A percentile compares a stretch with the other conserved stretches of the same genome.
These are phyloP conservation scores for Synodontis membranacea DNA, from an alignment of 2,113 vertebrate species.

Conservation along the genomic window DNA sequence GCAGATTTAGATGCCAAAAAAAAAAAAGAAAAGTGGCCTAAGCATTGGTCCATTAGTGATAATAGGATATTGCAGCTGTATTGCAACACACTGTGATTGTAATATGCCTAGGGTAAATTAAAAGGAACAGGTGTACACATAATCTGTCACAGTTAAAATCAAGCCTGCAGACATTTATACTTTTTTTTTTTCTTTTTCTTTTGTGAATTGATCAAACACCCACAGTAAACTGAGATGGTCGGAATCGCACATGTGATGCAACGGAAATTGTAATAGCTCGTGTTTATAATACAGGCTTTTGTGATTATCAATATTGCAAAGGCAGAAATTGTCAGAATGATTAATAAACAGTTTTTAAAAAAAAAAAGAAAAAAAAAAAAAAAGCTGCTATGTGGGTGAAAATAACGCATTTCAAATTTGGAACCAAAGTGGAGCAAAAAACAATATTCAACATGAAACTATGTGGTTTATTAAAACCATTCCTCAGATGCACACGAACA, in stretches of 20 bases:
- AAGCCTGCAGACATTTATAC: not conserved
- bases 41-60: not conserved
- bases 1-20: not conserved
- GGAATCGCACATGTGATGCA: not conserved
- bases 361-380: too few species aligned
- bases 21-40: not conserved
- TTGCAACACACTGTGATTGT: constrained; percentile 13
- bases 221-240: not conserved
- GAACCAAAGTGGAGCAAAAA: not conserved
- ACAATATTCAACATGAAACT: not conserved
- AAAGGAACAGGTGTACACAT: not conserved
- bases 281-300: not conserved
- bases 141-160: constrained; percentile 11
- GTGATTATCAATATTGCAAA: not conserved
- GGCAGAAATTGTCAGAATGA: not conserved
- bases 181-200: not conserved
- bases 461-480: not conserved
- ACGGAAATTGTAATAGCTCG: not conserved
- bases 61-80: not conserved
- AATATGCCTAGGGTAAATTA: not conserved
- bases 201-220: constrained; percentile 3
- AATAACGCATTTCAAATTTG: not conserved
- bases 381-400: not conserved
- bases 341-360: not conserved
- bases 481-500: not conserved